Conservation (phyloP, 2,888 invertebrate species). For the Temnothorax unifasciatus region DNA sequence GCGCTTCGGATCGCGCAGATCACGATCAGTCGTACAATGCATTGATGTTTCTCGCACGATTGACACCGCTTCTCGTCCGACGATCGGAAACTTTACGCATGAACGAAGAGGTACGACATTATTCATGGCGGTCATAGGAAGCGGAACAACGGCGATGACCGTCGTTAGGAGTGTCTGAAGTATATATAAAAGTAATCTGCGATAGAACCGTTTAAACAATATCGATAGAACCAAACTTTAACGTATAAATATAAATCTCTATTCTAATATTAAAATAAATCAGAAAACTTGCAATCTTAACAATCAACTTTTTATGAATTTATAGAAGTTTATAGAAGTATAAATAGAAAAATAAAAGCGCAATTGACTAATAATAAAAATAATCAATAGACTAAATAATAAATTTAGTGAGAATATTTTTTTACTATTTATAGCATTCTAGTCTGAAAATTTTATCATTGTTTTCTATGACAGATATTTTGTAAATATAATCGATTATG, state of each 20-base stretch:
- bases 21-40: constrained; percentile 67
- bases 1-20: constrained; percentile 59
- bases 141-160: constrained; percentile 60
- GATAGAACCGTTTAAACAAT: neutral
- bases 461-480: neutral
- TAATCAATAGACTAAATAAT: neutral
- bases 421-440: neutral
- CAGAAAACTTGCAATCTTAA: neutral
- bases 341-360: neutral
- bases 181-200: constrained; percentile 3
- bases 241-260: neutral
- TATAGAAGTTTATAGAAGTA: neutral
- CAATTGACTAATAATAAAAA: constrained; percentile 6
- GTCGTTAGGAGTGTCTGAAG: constrained; percentile 53
- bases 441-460: neutral
- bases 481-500: neutral
- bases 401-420: neutral
- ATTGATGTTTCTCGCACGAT: constrained; percentile 76
- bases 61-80: constrained; percentile 72
- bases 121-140: constrained; percentile 77
- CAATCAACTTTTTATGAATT: neutral
- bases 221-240: neutral
- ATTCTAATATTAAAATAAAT: constrained; percentile 14
- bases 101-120: constrained; percentile 74
- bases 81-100: constrained; percentile 78